phyloP scores from a whole-genome alignment of 2,113 vertebrate genomes.

The Atherinomorus stipes region DNA sequence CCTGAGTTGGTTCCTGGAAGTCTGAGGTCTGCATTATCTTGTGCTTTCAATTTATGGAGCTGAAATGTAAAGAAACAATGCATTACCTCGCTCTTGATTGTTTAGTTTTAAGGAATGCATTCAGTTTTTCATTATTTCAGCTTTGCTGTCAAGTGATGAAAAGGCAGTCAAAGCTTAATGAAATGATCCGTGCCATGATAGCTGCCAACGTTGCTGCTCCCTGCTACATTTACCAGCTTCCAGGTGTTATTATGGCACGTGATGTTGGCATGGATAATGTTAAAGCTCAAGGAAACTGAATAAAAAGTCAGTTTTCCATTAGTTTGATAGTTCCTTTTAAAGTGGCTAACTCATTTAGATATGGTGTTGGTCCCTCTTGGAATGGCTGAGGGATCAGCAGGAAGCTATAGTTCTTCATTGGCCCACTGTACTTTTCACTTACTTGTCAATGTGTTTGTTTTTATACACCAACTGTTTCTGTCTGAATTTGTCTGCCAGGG shows the following conservation, averaged over 20 bases:
- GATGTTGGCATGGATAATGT: constrained; percentile 32
- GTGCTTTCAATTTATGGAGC: constrained; percentile 7
- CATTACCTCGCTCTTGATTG: constrained; percentile 18
- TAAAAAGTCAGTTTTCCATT: not conserved
- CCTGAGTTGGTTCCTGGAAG: not conserved
- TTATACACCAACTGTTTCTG: not conserved
- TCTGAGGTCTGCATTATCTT: constrained; percentile 4
- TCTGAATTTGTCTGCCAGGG: constrained; percentile 78
- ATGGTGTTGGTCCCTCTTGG: constrained; percentile 13
- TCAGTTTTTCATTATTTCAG: constrained; percentile 9
- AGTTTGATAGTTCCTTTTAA: constrained; percentile 40
- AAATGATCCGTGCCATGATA: not conserved
- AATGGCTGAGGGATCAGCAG: constrained; percentile 35
- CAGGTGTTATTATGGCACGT: not conserved
- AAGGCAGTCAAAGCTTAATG: not conserved
- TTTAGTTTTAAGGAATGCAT: constrained; percentile 45
- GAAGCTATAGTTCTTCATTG: not conserved
- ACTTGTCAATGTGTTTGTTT: not conserved
- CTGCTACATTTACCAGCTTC: not conserved
- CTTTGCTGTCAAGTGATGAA: constrained; percentile 31
- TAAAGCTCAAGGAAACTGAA: constrained; percentile 28
- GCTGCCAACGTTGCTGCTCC: not conserved
- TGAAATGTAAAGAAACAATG: constrained; percentile 12
- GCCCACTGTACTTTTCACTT: not conserved
- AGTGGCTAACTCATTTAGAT: constrained; percentile 7